Conservation (phyloP, 1,140 invertebrate genomes). For the Chironomus tepperi region DNA sequence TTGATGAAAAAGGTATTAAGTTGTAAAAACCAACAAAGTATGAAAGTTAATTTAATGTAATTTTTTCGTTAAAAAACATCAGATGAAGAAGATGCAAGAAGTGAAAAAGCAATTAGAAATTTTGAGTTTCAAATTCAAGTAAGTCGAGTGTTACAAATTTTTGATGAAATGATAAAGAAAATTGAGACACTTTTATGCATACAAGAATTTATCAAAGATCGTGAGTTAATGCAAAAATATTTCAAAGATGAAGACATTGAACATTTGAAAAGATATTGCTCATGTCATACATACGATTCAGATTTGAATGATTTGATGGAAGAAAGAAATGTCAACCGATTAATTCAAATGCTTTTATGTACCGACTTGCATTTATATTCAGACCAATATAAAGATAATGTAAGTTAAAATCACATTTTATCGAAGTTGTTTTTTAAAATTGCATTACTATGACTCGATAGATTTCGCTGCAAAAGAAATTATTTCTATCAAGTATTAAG, state of each 20-base stretch:
- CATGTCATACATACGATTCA: neutral
- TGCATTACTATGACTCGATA: neutral
- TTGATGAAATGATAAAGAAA: conserved; percentile 25
- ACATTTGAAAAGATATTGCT: neutral
- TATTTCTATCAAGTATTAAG: neutral
- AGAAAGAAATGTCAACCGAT: neutral
- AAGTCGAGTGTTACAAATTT: conserved; percentile 12
- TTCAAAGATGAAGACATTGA: neutral
- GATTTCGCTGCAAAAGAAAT: conserved; percentile 17
- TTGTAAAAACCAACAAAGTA: no score
- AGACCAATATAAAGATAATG: conserved; percentile 12
- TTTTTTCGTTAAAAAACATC: neutral
- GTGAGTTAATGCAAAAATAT: neutral
- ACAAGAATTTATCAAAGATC: conserved; percentile 19
- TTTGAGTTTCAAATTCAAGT: conserved; percentile 24
- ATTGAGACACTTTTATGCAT: conserved; percentile 26
- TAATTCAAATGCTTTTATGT: conserved; percentile 14
- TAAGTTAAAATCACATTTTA: neutral
- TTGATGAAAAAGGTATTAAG: conserved; percentile 16
- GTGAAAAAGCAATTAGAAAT: conserved; percentile 25
- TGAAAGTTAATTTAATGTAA: neutral
- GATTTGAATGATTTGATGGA: neutral
- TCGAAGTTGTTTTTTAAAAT: neutral
- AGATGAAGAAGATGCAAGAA: conserved; percentile 25
- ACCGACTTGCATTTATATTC: conserved; percentile 3